These are phyloP conservation scores for Paracentrotus lividus DNA, from an alignment of 53 echinoderm and acorn worm genomes.

Conservation along the genomic window DNA sequence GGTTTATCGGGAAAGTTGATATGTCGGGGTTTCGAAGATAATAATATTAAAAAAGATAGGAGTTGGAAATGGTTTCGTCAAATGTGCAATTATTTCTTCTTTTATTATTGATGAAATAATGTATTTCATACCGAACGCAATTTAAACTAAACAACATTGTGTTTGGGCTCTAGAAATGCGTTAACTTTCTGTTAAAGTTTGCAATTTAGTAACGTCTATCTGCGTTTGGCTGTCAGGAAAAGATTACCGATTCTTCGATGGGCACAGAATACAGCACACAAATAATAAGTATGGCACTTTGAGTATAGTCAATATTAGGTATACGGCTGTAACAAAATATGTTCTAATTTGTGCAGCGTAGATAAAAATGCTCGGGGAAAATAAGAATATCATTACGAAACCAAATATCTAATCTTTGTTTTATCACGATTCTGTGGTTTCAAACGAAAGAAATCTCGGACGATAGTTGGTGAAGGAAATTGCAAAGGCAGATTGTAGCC, in stretches of 20 bases:
- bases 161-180: too few relatives aligned
- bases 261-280: not conserved
- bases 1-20: constrained; percentile 34
- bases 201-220: too few relatives aligned
- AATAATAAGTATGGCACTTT: not conserved
- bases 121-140: too few relatives aligned
- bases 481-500: not conserved
- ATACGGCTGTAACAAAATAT: not conserved
- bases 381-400: not conserved
- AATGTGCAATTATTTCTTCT: too few relatives aligned
- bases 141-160: too few relatives aligned
- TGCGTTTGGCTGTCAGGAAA: too few relatives aligned
- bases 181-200: too few relatives aligned
- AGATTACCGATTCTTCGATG: too few relatives aligned
- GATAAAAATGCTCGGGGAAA: not conserved
- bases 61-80: too few relatives aligned
- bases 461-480: not conserved
- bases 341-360: not conserved
- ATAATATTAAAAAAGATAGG: too few relatives aligned
- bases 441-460: not conserved
- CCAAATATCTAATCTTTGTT: constrained; percentile 2
- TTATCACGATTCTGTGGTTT: not conserved
- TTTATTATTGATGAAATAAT: too few relatives aligned
- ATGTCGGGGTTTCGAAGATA: too few relatives aligned
- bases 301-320: not conserved